Evolutionary conservation across 2,888 invertebrate genomes (phyloP), one percentile per base, ranked within the genome.

Genomic region (Phaedon cochleariae): DNA sequence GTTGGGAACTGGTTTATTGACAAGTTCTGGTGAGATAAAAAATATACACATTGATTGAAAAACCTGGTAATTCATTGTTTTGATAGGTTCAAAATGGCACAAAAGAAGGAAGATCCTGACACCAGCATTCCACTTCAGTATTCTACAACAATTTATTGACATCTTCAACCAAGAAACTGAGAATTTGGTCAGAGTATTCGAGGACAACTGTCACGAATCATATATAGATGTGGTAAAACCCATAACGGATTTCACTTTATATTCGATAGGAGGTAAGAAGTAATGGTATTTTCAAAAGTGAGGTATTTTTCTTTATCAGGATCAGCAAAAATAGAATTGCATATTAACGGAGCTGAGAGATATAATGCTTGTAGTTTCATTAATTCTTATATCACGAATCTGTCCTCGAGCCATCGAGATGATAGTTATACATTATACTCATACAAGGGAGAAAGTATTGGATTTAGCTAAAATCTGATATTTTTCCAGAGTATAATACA

Each of bases 61-160:
- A 12, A 31, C 34, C 10, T 34, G 31, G 10, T 5, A 20, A 6
- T 31, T n/a, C n/a, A n/a, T n/a, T 53, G 2, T 55, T 45, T 64
- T 41, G 48, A n/a, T 29, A 71, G 72, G 68, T 58, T 18, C 58
- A 1, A 72, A 72, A 68, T 74, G 74, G 74, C 71, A 71, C 37
- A 59, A 41, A 1, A 59, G 74, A 46, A 59, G 74, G 29, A 72
- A 72, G 58, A 69, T 74, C 21, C 46, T 74, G 48, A 74, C 74
- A 15, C 72, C 74, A 26, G 71, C 74, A 7, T 74, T 74, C 48
- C 74, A 74, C 53, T 73, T 74, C 31, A 70, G 59, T 20, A 73
- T 74, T 18, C 31, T 74, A 7, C 73, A 72, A 57, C 64, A 71
- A 7, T 74, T 73, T 59, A 37, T 73, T 0, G 54, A 64, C 1